Base-by-base conservation (phyloP, 2,113 vertebrate genomes). In the Lanius collurio region DNA sequence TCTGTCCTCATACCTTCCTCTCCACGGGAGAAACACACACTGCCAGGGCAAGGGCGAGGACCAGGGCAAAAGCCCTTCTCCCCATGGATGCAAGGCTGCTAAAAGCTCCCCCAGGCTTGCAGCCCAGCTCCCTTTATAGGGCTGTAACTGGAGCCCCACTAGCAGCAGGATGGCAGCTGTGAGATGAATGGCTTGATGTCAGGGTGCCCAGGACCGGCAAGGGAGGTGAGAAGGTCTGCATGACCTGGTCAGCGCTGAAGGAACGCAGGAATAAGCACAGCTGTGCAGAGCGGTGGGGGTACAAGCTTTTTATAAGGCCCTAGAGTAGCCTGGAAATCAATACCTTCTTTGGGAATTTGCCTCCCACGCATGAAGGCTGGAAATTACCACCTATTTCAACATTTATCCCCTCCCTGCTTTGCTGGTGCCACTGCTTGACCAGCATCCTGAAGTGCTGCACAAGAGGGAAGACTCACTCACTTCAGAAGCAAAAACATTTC, bases 391-490 rank as follows among this genome's bases (percentile, higher is more conserved):
- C 15, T 37, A 8, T 56, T 83, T 44, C 26, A 64, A 15, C 20
- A 22, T 27, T 33, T 14, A 59, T 4, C 7, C 0, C 0, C 31
- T 55, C 13, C 30, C 21, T 47, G 35, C 20, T 50, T 53, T 37
- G 13, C 62, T 59, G 52, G 4, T 55, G 35, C 56, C 6, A 2
- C 52, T 71, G 35, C 17, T 30, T 31, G 27, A 16, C 3, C 7
- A 49, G 15, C 2, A 3, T 49, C 12, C 15, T 55, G 33, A 33
- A 41, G 50, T 0, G 0, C 50, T 62, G 50, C 31, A 2, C 0
- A 0, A 42, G 10, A 31, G 6, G 28, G 22, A 59, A 55, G 22
- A 30, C 11, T 85, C 2, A 0, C 18, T 30, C 23, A 22, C 19
- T 76, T 79, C 10, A 52, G 20, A 53, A 79, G 18, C 9, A 41